A percentile compares a stretch with the other conserved stretches of the same genome.
Conservation (phyloP, 2,797 vertebrate species). For the Pantherophis alleghaniensis region DNA sequence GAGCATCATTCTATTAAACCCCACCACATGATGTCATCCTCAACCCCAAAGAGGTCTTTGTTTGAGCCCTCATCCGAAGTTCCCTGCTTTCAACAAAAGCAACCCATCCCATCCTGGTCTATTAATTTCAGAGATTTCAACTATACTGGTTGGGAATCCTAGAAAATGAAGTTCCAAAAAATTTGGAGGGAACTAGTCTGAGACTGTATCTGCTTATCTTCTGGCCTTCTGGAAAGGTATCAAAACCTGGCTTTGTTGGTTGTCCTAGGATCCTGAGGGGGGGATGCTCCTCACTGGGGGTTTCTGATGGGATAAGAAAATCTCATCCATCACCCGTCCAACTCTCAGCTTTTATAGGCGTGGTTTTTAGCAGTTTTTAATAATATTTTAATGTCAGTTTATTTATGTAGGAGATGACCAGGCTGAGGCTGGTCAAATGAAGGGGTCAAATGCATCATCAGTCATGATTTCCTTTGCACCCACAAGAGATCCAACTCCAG, state of each 20-base stretch:
- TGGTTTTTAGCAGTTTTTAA: not conserved
- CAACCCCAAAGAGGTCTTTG: not conserved
- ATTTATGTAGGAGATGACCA: not conserved
- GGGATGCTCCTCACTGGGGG: not conserved
- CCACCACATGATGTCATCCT: not conserved
- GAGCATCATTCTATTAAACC: not conserved
- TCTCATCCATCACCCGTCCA: not conserved
- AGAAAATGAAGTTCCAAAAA: not conserved
- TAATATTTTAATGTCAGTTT: not conserved
- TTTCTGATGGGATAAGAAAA: not conserved
- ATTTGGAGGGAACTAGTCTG: not conserved
- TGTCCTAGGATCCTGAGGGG: not conserved
- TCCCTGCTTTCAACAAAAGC: not conserved
- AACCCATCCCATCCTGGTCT: not conserved
- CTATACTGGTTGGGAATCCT: not conserved
- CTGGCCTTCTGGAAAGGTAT: not conserved
- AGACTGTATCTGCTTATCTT: not conserved
- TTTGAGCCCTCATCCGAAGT: not conserved
- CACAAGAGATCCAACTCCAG: not conserved
- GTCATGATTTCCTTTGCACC: not conserved
- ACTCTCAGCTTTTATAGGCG: not conserved
- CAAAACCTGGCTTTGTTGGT: not conserved
- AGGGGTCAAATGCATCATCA: not conserved
- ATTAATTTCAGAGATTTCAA: not conserved
- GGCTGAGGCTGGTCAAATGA: not conserved